phyloP scores from a whole-genome alignment of 2,113 vertebrate species.

The Phainopepla nitens region DNA sequence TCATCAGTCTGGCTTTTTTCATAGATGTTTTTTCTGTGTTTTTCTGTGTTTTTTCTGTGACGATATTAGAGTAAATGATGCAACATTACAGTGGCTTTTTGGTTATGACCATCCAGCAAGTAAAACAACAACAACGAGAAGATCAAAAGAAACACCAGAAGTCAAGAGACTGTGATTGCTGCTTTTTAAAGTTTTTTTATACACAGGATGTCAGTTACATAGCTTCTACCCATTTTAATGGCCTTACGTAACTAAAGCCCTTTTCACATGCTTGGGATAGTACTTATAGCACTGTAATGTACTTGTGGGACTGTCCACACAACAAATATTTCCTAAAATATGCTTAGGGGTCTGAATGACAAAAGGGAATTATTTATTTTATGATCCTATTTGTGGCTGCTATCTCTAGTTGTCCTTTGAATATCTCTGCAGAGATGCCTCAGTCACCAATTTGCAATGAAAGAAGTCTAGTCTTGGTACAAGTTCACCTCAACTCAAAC shows the following conservation, averaged over 20 bases:
- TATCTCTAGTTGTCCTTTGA: not conserved
- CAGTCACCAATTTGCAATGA: not conserved
- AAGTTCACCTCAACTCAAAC: not conserved
- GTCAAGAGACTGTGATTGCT: not conserved
- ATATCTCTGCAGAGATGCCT: not conserved
- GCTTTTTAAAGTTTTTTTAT: not conserved
- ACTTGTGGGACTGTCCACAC: not conserved
- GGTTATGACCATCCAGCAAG: not conserved
- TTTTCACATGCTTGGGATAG: not conserved
- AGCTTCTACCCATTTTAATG: not conserved
- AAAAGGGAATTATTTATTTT: not conserved
- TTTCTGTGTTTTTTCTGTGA: not conserved
- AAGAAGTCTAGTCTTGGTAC: not conserved
- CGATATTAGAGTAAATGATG: not conserved
- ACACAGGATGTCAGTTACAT: not conserved
- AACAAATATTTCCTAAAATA: not conserved
- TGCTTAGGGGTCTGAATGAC: not conserved
- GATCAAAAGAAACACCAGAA: not conserved
- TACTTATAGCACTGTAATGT: not conserved
- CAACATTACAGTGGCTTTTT: not conserved
- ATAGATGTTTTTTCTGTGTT: not conserved
- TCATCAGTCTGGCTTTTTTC: not conserved
- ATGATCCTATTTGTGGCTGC: not conserved
- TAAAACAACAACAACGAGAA: not conserved
- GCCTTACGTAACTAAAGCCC: not conserved